Evolutionary conservation across 2,888 invertebrate genomes (phyloP), one percentile per base, ranked within the genome.

Genomic region (Hoplodrina blanda): DNA sequence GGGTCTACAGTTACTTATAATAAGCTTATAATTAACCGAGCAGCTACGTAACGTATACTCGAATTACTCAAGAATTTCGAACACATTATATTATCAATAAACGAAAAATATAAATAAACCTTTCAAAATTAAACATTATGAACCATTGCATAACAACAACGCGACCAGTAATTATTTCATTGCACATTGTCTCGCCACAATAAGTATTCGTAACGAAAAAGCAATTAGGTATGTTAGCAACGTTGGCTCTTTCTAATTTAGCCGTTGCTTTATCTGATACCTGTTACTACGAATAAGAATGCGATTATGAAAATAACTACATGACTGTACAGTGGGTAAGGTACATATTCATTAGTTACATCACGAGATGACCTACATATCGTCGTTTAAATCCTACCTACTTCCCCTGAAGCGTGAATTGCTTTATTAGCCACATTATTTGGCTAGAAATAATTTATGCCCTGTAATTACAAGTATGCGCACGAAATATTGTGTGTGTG

Each of bases 271-370:
- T 88, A 90, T 90, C 89, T 86, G 86, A 87, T 86, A 82, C 67
- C 86, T 82, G 83, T 85, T 88, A 86, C 84, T 87, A 84, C 81
- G 81, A 88, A 86, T 88, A 91, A 90, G 88, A 91, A 89, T 90
- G 89, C 84, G 86, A 91, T 92, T 93, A 92, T 92, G 91, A 92
- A 92, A 91, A 92, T 89, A 80, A 87, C 88, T 89, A 91, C 90
- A 88, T 88, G 64, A 86, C 88, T 89, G 41, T 41, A 90, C 89
- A 87, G 17, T 88, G 61, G 57, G 46, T 17, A 64, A 20, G 30
- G 85, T 90, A 84, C 77, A 85, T 87, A 90, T 92, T 91, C 89
- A 89, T 90, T 84, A 89, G 89, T 94, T 93, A 92, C 93, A 89
- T 93, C 89, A 93, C 59, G 62, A 70, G 19, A 70, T 89, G 92